Percentiles rank a stretch among this genome's conserved stretches.
Conservation (phyloP, 2,888 invertebrate species). For the Drosophila multiciliata region DNA sequence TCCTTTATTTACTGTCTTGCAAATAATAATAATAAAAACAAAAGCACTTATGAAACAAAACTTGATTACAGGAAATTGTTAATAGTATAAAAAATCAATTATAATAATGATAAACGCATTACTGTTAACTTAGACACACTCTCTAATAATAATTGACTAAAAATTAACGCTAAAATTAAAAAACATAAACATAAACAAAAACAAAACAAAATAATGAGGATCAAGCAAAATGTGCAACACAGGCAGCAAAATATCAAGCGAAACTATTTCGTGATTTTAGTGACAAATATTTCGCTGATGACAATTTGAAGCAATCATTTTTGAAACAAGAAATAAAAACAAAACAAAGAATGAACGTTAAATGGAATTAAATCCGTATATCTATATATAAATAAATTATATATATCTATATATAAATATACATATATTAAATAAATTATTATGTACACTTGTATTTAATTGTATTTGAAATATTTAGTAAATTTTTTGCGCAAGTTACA, state of each 20-base stretch:
- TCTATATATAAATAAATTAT: constrained; percentile 68
- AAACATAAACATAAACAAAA: background rate
- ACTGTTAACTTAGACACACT: constrained; percentile 57
- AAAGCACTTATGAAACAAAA: constrained; percentile 78
- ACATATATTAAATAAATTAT: constrained; percentile 77
- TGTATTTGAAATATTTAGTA: constrained; percentile 82
- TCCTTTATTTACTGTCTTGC: constrained; percentile 22
- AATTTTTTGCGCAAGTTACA: constrained; percentile 81
- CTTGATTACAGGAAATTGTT: constrained; percentile 82
- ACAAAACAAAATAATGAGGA: constrained; percentile 48
- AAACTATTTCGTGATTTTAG: constrained; percentile 83
- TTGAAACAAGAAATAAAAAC: constrained; percentile 71
- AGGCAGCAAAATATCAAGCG: constrained; percentile 74
- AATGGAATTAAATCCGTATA: constrained; percentile 62
- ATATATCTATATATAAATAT: constrained; percentile 65
- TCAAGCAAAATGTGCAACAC: constrained; percentile 71
- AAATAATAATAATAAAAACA: constrained; percentile 29
- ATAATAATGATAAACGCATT: constrained; percentile 44
- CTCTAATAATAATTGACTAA: constrained; percentile 42
- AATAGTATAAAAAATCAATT: constrained; percentile 59
- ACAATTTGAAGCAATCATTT: constrained; percentile 84
- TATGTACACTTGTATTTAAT: constrained; percentile 81
- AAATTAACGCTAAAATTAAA: constrained; percentile 34
- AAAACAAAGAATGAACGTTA: constrained; percentile 45
- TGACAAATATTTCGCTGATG: constrained; percentile 84